Evolutionary conservation across 2,113 vertebrate species (phyloP).

Genomic region (Pseudopodoces humilis): DNA sequence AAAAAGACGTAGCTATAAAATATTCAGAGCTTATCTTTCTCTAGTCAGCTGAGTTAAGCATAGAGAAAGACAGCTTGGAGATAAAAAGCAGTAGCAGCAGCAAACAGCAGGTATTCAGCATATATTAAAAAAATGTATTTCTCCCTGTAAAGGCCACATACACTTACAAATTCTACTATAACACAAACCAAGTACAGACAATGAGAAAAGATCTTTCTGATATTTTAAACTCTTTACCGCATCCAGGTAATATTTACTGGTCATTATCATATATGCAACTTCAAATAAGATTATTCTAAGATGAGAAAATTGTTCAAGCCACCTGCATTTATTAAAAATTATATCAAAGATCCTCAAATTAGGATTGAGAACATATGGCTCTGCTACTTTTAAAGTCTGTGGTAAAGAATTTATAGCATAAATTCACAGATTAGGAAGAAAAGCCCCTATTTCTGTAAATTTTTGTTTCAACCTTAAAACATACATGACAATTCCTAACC

Average conservation of each 20-base stretch:
- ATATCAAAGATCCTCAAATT: not conserved
- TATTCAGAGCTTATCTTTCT: not conserved
- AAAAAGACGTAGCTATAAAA: not conserved
- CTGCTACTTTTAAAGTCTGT: not conserved
- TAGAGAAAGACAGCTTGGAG: not conserved
- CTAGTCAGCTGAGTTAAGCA: not conserved
- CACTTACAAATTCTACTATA: not conserved
- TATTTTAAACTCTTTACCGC: not conserved
- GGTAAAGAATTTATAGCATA: not conserved
- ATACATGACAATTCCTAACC: not conserved
- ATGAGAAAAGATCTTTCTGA: not conserved
- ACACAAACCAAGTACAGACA: not conserved
- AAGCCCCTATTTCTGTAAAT: not conserved
- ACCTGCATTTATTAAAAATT: not conserved
- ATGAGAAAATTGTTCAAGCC: not conserved
- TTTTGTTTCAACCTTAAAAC: not conserved
- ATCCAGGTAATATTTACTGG: not conserved
- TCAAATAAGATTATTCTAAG: not conserved
- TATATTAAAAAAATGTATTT: not conserved
- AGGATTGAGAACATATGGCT: not conserved
- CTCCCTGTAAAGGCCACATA: not conserved
- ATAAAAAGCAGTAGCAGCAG: not conserved
- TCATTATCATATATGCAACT: not conserved
- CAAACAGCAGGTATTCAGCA: not conserved
- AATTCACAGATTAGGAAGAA: not conserved